phyloP scores from a whole-genome alignment of 2,113 vertebrate species.

The Rhagologus leucostigma region DNA sequence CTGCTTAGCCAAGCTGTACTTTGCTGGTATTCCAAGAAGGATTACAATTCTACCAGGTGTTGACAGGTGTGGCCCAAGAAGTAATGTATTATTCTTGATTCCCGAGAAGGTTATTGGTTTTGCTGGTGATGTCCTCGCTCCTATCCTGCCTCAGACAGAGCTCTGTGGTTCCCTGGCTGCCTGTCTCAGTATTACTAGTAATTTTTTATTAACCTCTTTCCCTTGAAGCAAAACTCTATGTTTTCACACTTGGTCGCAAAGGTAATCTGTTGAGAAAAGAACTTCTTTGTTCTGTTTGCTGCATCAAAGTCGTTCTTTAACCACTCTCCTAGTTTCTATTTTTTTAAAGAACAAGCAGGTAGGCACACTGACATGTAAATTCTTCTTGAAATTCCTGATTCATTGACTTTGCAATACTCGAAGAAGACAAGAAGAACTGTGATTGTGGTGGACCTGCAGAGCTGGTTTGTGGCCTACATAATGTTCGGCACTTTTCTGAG shows the following conservation, averaged over 20 bases:
- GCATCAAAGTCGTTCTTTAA: not conserved
- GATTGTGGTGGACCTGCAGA: not conserved
- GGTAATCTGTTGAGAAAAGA: not conserved
- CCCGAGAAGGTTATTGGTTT: not conserved
- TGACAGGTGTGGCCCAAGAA: not conserved
- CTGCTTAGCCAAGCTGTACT: not conserved
- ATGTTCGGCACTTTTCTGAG: not conserved
- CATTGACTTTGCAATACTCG: not conserved
- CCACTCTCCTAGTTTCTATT: not conserved
- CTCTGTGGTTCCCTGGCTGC: not conserved
- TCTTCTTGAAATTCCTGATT: not conserved
- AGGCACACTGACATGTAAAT: not conserved
- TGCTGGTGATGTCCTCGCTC: rapidly evolving
- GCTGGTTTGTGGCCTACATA: not conserved
- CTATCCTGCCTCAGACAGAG: not conserved
- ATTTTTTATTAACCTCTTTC: not conserved
- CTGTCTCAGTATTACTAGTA: not conserved
- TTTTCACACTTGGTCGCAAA: not conserved
- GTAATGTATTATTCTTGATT: not conserved
- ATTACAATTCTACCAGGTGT: not conserved
- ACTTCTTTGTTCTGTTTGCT: not conserved
- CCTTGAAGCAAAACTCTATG: not conserved
- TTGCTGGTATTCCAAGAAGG: not conserved
- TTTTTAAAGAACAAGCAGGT: not conserved
- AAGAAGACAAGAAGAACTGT: not conserved